A percentile compares a stretch with the other conserved stretches of the same genome.
Evolutionary conservation across 2,113 vertebrate species (phyloP).

Genomic region (Puma concolor): DNA sequence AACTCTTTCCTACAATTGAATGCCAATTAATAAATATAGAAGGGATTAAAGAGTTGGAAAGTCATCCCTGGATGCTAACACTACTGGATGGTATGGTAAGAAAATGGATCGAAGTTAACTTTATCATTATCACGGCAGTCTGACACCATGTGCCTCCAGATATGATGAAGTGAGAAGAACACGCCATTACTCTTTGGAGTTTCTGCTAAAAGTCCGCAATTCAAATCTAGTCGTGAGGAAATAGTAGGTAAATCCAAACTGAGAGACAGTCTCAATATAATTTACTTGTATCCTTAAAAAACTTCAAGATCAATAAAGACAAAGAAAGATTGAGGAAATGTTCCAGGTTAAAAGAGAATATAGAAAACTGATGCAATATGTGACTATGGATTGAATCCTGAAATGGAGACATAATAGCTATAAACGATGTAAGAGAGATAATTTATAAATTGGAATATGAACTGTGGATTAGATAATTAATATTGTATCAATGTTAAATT

Average conservation of each 20-base stretch:
- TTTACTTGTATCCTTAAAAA: not conserved
- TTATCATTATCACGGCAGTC: not conserved
- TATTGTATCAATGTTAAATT: not conserved
- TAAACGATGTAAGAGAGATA: not conserved
- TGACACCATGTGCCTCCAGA: not conserved
- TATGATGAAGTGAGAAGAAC: not conserved
- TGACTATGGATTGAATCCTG: not conserved
- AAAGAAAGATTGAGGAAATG: not conserved
- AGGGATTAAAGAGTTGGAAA: not conserved
- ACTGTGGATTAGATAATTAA: not conserved
- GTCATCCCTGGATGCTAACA: not conserved
- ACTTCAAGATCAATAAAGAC: not conserved
- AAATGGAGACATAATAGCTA: not conserved
- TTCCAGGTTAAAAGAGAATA: not conserved
- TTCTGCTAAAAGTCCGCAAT: not conserved
- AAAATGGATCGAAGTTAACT: not conserved
- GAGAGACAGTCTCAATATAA: not conserved
- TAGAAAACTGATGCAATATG: not conserved
- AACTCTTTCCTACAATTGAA: not conserved
- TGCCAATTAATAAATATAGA: not conserved
- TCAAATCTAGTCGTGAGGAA: not conserved
- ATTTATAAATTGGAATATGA: not conserved
- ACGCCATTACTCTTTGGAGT: not conserved
- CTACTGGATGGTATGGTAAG: not conserved
- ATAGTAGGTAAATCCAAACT: not conserved